phyloP scores from a whole-genome alignment of 1,140 invertebrate species.

The Phymorhynchus buccinoides region DNA sequence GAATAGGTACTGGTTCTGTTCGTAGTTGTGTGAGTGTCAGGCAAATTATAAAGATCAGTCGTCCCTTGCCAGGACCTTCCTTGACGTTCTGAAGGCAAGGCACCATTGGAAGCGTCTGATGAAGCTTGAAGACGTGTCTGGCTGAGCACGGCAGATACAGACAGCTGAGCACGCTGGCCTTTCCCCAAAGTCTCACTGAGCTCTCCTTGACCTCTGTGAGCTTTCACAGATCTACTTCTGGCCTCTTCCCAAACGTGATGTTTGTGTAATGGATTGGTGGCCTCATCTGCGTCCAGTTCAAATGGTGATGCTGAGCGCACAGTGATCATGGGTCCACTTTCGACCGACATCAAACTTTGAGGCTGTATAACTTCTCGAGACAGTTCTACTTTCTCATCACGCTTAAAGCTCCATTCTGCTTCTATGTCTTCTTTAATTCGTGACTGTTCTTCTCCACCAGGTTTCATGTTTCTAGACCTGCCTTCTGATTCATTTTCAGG shows the following conservation, averaged over 20 bases:
- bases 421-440: neutral
- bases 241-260: too few species aligned
- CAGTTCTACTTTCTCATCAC: neutral
- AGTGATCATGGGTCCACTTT: neutral
- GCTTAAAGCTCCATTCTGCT: neutral
- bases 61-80: neutral
- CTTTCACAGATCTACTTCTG: too few species aligned
- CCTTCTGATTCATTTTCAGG: neutral
- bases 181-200: slow-evolving; percentile 22
- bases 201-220: too few species aligned
- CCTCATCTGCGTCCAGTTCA: neutral
- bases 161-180: neutral
- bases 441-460: neutral
- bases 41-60: neutral
- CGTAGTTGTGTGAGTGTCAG: neutral
- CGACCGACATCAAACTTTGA: neutral
- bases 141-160: neutral
- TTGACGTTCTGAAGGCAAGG: neutral
- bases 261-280: too few species aligned
- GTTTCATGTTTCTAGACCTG: neutral
- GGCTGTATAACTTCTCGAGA: neutral
- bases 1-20: neutral
- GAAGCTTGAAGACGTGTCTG: neutral
- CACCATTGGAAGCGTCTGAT: neutral
- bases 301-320: neutral